Percentiles rank a stretch among this genome's conserved stretches.
phyloP scores from a whole-genome alignment of 2,797 vertebrate species.

The Brachymystax lenok region DNA sequence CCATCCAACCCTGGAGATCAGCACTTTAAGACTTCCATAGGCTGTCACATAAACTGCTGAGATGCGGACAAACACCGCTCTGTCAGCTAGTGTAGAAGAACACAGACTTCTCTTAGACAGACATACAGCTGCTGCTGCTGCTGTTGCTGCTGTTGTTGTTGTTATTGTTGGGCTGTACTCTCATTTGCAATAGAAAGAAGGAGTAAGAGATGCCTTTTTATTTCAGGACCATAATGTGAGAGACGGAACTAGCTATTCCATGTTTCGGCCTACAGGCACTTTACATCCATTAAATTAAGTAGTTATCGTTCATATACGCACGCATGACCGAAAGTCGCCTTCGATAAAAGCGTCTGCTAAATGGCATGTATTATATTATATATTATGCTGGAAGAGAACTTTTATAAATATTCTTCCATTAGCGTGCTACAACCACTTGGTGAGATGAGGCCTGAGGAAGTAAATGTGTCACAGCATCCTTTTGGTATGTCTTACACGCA shows the following conservation, averaged over 20 bases:
- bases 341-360: too few species aligned
- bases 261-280: neutral
- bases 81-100: constrained; percentile 1
- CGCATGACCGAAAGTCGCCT: too few species aligned
- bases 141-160: neutral
- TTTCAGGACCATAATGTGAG: neutral
- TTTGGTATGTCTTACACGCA: constrained; percentile 39
- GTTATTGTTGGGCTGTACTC: neutral
- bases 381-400: neutral
- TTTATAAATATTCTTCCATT: neutral
- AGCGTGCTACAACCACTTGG: constrained; percentile 28
- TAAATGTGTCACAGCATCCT: constrained; percentile 44
- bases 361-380: too few species aligned
- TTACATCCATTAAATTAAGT: too few species aligned
- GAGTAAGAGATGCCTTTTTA: neutral
- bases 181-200: neutral
- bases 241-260: neutral
- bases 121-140: neutral
- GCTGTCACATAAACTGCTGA: neutral
- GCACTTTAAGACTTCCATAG: neutral
- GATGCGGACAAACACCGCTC: neutral
- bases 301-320: too few species aligned
- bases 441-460: neutral
- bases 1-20: neutral
- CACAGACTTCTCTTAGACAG: neutral